These are phyloP conservation scores for Cyprinodon tularosa DNA, from an alignment of 2,113 vertebrate species.

Conservation along the genomic window DNA sequence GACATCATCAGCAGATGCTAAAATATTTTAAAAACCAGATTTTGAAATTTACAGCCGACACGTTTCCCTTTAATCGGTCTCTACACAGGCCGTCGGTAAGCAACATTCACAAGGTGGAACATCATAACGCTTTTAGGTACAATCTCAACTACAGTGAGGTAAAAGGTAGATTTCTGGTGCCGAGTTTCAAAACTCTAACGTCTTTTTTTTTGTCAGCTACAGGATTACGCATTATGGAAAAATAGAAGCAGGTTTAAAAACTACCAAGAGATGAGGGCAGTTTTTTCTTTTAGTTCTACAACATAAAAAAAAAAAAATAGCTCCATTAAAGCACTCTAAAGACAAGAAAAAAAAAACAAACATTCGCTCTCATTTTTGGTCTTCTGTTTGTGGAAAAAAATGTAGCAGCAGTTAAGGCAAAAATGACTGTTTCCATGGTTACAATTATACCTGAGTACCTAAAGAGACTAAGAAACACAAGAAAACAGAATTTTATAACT, in stretches of 20 bases:
- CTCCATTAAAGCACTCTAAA: conserved; percentile 1
- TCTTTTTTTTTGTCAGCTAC: conserved; percentile 40
- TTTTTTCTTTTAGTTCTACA: conserved; percentile 14
- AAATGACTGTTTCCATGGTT: conserved; percentile 64
- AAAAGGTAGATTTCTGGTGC: conserved; percentile 46
- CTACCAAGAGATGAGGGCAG: conserved; percentile 14
- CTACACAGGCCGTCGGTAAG: conserved; percentile 29
- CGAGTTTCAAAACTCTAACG: conserved; percentile 38
- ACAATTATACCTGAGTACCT: conserved; percentile 73
- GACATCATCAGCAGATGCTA: conserved; percentile 28
- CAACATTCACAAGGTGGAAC: conserved; percentile 39
- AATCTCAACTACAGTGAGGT: conserved; percentile 49
- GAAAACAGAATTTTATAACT: no score
- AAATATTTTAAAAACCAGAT: conserved; percentile 21
- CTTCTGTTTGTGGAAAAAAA: conserved; percentile 48
- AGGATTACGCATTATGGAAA: conserved; percentile 8
- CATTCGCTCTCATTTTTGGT: conserved; percentile 50
- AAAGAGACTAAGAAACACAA: conserved; percentile 36
- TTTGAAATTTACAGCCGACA: conserved; percentile 25
- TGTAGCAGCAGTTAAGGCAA: conserved; percentile 74
- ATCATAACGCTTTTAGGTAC: conserved; percentile 48
- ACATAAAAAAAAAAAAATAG: conserved; percentile 23
- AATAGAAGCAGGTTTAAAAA: conserved; percentile 15
- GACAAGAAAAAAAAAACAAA: conserved; percentile 22
- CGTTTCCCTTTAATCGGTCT: conserved; percentile 55